Percentiles rank a stretch among this genome's conserved stretches.
Conservation (phyloP, 2,113 vertebrate genomes). For the Platanista minor region DNA sequence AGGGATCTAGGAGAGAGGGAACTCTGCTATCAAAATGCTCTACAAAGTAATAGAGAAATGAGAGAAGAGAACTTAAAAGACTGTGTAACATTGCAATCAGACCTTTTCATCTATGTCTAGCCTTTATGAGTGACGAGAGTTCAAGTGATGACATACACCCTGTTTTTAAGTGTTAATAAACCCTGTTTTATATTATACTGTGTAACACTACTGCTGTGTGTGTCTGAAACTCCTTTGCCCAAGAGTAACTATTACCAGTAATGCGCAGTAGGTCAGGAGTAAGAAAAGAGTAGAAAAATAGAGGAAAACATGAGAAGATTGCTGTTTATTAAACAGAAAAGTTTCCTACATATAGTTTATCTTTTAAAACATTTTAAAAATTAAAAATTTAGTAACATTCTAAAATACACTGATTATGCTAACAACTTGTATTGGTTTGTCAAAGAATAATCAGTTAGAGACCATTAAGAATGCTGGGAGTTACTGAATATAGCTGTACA, state of each 20-base stretch:
- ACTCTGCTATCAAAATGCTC: neutral
- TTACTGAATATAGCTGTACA: neutral
- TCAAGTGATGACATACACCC: neutral
- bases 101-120: neutral
- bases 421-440: neutral
- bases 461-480: neutral
- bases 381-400: neutral
- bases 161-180: neutral
- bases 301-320: neutral
- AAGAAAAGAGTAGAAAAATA: conserved; percentile 15
- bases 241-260: neutral
- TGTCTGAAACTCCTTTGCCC: neutral
- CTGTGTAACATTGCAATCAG: neutral
- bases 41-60: neutral
- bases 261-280: neutral
- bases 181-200: neutral
- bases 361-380: neutral
- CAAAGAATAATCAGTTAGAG: neutral
- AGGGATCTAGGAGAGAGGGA: neutral
- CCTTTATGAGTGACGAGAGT: neutral
- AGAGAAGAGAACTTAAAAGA: neutral
- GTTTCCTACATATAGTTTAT: neutral
- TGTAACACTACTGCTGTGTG: neutral
- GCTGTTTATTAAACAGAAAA: neutral
- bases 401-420: neutral